Base-by-base conservation (phyloP, 2,797 vertebrate genomes). In the Argentina silus region DNA sequence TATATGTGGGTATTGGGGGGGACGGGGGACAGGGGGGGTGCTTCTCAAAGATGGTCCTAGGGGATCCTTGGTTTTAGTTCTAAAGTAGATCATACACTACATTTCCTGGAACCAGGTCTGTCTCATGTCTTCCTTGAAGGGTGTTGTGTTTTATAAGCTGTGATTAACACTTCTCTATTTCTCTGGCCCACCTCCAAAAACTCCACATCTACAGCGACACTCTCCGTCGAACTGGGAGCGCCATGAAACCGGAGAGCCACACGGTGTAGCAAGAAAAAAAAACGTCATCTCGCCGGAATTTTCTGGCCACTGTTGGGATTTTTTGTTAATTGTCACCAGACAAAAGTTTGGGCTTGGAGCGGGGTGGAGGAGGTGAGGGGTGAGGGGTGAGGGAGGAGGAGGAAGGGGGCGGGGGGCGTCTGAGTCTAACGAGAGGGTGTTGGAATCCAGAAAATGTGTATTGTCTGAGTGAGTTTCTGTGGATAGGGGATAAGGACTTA, bases 391-490 rank as follows among this genome's bases (percentile, higher is more conserved):
- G 51, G 51, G 65, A 19, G 12, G 48, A 6, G 27, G 51, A 15
- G 59, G 17, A 62, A 55, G 67, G 45, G 12, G 61, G 12, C n/a
- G 51, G 23, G 59, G 17, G 65, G 73, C 69, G 73, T 70, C 77
- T 80, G 59, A 78, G 66, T 74, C 77, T 10, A 61, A 70, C 6
- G 17, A 69, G 73, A 73, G 61, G 61, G 74, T 76, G 64, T 47
- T 75, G 78, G 84, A 83, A 86, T 83, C 57, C 75, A n/a, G 76
- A 83, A 81, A 81, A 86, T 82, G 71, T 57, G 53, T 45, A n/a
- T 11, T 7, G 69, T 83, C 62, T 56, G 66, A 75, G 67, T 68
- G 64, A 69, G 17, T 21, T 48, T 5, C 36, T 21, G 56, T 19
- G 17, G 56, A 59, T 59, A 27, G 56, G 21, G 12, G 12, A 43